Base-by-base conservation (phyloP, 2,113 vertebrate species). In the Centropus unirufus region DNA sequence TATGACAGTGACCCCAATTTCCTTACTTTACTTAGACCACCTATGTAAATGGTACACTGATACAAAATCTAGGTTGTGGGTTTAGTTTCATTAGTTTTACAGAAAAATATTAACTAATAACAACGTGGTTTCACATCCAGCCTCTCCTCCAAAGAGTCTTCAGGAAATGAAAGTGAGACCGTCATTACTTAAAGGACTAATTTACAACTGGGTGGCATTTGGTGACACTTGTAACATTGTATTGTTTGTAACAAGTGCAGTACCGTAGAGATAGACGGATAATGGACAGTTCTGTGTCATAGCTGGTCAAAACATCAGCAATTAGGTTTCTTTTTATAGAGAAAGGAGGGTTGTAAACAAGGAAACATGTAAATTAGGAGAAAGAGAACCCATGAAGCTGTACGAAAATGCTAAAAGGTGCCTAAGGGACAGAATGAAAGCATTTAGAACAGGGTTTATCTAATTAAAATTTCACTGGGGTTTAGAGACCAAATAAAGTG, bases 121-220 rank as follows among this genome's bases (percentile, higher is more conserved):
- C 59, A 12, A 8, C 47, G 27, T 62, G 63, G 49, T 77, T 92
- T 76, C 23, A 78, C 20, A 64, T 21, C 9, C 21, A 30, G 40
- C 12, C 82, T 63, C 34, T n/a, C 5, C 23, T 57, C 57, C 20
- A 34, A 42, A 49, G 51, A 42, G n/a, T 34, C 32, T 89, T 68
- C 54, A 29, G 49, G 20, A 57, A 80, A 49, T n/a, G 5, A 8
- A 76, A 73, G 4, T 21, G 20, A 52, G 58, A 24, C 8, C 63
- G 5, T 27, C 19, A 8, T 86, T 75, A 82, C 16, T 59, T 63
- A 79, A 79, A 90, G 92, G 69, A 55, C 59, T 86, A 63, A 57
- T 52, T 92, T 83, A 51, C 17, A 83, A 51, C 46, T 80, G 42
- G 24, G 46, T 94, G 72, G 36, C 64, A 54, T 74, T 85, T 59